Evolutionary conservation across 2,888 invertebrate species (phyloP).

Genomic region (Melanotus villosus): DNA sequence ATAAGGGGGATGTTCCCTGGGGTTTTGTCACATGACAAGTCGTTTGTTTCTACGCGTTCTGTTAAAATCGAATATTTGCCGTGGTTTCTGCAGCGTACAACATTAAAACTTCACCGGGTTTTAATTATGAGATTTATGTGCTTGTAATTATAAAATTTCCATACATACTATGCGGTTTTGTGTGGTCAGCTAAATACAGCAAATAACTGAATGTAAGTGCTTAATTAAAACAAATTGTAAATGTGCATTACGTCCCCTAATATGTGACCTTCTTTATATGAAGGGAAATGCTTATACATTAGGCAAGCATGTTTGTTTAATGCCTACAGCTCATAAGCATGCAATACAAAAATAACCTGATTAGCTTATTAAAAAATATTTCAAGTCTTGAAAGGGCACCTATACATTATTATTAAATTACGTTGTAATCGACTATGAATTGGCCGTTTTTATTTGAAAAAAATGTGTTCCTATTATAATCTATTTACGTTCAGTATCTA

Average conservation of each 20-base stretch:
- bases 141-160: background rate
- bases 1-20: constrained; percentile 23
- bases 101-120: background rate
- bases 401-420: too few relatives aligned
- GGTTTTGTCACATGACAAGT: constrained; percentile 20
- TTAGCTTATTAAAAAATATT: too few relatives aligned
- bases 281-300: too few relatives aligned
- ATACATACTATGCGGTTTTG: background rate
- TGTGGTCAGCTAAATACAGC: background rate
- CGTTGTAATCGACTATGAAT: too few relatives aligned
- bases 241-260: background rate
- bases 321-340: too few relatives aligned
- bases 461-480: too few relatives aligned
- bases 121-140: constrained; percentile 6
- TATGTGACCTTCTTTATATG: too few relatives aligned
- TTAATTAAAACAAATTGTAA: background rate
- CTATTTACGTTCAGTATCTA: too few relatives aligned
- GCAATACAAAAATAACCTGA: too few relatives aligned
- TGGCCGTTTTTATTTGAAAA: too few relatives aligned
- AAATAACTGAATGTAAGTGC: background rate
- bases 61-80: constrained; percentile 17
- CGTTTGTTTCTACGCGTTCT: constrained; percentile 14
- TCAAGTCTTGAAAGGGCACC: too few relatives aligned
- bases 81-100: background rate
- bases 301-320: too few relatives aligned